phyloP scores from a whole-genome alignment of 2,888 invertebrate genomes.

The Parnassius glacialis region DNA sequence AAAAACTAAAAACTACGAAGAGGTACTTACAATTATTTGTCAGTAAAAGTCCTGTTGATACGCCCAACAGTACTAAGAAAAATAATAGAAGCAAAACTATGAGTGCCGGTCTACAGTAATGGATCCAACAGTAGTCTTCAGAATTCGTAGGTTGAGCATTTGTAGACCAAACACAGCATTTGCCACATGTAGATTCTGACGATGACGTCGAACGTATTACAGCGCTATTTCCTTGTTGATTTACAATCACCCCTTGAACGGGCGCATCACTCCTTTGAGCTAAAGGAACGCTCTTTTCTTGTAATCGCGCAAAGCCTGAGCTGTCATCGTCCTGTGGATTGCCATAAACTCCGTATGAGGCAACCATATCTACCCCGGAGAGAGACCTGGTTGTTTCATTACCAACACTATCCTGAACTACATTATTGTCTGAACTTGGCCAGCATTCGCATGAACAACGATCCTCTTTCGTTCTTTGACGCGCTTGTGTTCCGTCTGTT shows the following conservation, averaged over 20 bases:
- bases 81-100: conserved; percentile 76
- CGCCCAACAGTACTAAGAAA: conserved; percentile 79
- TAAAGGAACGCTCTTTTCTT: conserved; percentile 65
- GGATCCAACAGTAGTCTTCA: conserved; percentile 77
- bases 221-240: conserved; percentile 76
- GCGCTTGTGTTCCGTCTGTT: conserved; percentile 58
- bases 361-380: conserved; percentile 77
- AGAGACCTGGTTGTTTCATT: conserved; percentile 69
- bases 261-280: conserved; percentile 71
- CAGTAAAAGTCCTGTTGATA: conserved; percentile 79
- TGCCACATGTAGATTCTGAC: conserved; percentile 51
- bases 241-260: conserved; percentile 76
- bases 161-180: conserved; percentile 63
- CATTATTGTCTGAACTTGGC: conserved; percentile 72
- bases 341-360: conserved; percentile 77
- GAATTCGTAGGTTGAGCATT: conserved; percentile 64
- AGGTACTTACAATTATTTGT: conserved; percentile 80
- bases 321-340: conserved; percentile 74
- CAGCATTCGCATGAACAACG: conserved; percentile 78
- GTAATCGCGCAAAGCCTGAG: conserved; percentile 69
- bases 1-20: neutral
- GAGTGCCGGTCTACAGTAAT: conserved; percentile 78
- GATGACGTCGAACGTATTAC: conserved; percentile 60
- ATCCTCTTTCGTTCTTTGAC: conserved; percentile 73
- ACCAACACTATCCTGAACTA: conserved; percentile 58